phyloP scores from a whole-genome alignment of 2,888 invertebrate species.

The Thera obeliscata region DNA sequence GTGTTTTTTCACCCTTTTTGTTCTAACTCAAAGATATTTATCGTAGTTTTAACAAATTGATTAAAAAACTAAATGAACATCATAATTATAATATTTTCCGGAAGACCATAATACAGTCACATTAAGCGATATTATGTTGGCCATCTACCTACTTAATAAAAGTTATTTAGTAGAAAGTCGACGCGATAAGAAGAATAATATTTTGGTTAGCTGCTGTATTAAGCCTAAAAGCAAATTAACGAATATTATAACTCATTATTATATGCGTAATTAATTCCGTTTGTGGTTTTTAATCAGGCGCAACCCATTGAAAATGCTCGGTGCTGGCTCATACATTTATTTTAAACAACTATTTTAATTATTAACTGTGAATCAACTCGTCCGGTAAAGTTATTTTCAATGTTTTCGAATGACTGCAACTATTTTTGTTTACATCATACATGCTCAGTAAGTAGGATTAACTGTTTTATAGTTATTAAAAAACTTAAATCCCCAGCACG shows the following conservation, averaged over 20 bases:
- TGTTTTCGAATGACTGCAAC: constrained; percentile 15
- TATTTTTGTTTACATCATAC: not conserved
- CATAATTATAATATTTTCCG: too few relatives aligned
- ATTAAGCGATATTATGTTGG: too few relatives aligned
- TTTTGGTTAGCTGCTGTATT: not conserved
- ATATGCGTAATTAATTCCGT: constrained; percentile 51
- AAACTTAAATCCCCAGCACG: too few relatives aligned
- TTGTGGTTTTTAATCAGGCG: constrained; percentile 64
- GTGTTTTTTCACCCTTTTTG: not conserved
- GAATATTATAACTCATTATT: constrained; percentile 3
- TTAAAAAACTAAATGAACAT: too few relatives aligned
- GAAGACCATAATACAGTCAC: too few relatives aligned
- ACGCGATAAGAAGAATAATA: not conserved
- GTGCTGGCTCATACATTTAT: constrained; percentile 61
- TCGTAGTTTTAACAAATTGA: too few relatives aligned
- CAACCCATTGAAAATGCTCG: constrained; percentile 64
- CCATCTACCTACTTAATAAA: too few relatives aligned
- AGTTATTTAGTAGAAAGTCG: too few relatives aligned
- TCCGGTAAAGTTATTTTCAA: constrained; percentile 50
- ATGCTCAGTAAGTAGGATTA: too few relatives aligned
- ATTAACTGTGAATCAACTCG: constrained; percentile 60
- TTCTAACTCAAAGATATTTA: not conserved
- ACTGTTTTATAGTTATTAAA: too few relatives aligned
- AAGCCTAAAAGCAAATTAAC: not conserved
- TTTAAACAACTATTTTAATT: constrained; percentile 69